Evolutionary conservation across 30 jellyfish, hydroid and myxozoan species (phyloP).

Genomic region (Phacellophora camtschatica): DNA sequence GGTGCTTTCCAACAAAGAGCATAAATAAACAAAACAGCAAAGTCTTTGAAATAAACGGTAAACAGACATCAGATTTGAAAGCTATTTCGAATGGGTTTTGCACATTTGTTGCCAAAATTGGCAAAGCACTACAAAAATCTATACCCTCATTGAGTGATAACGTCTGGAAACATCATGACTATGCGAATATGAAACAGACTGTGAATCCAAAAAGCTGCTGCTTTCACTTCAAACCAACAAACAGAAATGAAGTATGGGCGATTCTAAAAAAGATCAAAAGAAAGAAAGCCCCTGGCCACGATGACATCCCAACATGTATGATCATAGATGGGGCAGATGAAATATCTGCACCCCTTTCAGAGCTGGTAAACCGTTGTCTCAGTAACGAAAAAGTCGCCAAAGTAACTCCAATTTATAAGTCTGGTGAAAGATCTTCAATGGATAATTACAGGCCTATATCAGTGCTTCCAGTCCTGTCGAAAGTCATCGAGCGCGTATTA

Average conservation of each 20-base stretch:
- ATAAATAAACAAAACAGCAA: conserved; percentile 28
- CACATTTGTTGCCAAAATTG: conserved; percentile 23
- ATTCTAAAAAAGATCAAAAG: conserved; percentile 13
- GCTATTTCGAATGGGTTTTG: conserved; percentile 16
- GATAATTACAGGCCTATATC: too few relatives aligned
- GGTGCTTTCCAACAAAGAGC: conserved; percentile 36
- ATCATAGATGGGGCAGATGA: conserved; percentile 29
- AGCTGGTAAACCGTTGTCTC: conserved; percentile 8
- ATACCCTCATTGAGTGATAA: conserved; percentile 6
- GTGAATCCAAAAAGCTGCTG: conserved; percentile 13
- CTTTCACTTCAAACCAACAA: too few relatives aligned
- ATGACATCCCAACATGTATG: conserved; percentile 26
- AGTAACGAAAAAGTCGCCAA: too few relatives aligned
- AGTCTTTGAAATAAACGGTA: conserved; percentile 22
- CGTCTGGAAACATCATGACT: conserved; percentile 32
- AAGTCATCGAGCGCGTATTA: too few relatives aligned
- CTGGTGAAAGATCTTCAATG: too few relatives aligned
- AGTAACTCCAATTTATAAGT: too few relatives aligned
- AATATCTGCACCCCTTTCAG: conserved; percentile 33
- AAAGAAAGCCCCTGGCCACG: conserved; percentile 24
- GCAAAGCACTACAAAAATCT: conserved; percentile 13
- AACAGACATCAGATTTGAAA: conserved; percentile 31
- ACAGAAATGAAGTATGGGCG: conserved; percentile 15
- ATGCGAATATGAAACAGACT: background rate
- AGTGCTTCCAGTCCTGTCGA: too few relatives aligned